Conservation (phyloP, 2,888 invertebrate species). For the Agrilus mali region DNA sequence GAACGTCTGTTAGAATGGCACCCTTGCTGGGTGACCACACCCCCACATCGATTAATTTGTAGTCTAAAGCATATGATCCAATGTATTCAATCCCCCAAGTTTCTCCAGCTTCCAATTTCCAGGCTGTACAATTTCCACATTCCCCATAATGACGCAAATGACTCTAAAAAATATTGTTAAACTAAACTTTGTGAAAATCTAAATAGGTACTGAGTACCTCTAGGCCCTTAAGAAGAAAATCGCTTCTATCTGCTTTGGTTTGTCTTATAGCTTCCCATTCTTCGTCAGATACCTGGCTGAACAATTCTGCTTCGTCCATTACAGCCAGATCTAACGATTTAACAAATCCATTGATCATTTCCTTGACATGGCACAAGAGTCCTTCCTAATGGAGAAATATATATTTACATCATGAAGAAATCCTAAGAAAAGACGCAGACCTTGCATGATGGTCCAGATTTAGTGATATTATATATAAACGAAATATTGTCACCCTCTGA, state of each 20-base stretch:
- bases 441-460: constrained; percentile 38
- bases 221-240: constrained; percentile 50
- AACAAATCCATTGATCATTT: constrained; percentile 52
- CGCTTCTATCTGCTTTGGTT: constrained; percentile 51
- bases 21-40: constrained; percentile 64
- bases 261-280: constrained; percentile 74
- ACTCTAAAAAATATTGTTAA: constrained; percentile 22
- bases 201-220: constrained; percentile 38
- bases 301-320: constrained; percentile 56
- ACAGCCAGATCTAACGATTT: constrained; percentile 57
- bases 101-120: constrained; percentile 43
- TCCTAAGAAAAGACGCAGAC: constrained; percentile 27
- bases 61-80: constrained; percentile 12
- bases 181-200: constrained; percentile 1
- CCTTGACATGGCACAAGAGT: constrained; percentile 54
- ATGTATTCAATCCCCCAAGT: constrained; percentile 40
- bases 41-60: constrained; percentile 45
- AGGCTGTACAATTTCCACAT: constrained; percentile 44
- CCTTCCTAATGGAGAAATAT: constrained; percentile 46
- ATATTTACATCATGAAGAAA: no score
- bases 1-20: constrained; percentile 48
- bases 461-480: constrained; percentile 58
- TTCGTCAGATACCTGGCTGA: constrained; percentile 66
- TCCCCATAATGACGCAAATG: constrained; percentile 26
- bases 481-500: constrained; percentile 73